Evolutionary conservation across 2,797 vertebrate species (phyloP), one percentile per base, ranked within the genome.

Genomic region (Coendou prehensilis): DNA sequence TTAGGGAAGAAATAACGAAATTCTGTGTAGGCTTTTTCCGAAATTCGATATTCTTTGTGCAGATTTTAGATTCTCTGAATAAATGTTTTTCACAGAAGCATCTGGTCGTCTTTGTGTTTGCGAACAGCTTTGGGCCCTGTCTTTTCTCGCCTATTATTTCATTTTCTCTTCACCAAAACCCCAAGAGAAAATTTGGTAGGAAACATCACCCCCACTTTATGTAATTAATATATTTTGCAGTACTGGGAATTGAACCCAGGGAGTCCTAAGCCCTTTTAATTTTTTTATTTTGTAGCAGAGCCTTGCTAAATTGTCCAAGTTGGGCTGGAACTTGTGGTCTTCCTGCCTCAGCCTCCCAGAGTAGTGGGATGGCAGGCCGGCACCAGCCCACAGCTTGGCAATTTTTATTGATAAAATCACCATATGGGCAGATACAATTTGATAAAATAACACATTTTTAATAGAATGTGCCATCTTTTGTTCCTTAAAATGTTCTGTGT

Each of bases 21-120:
- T 89, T 87, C 97, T 97, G 96, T 98, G 97, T 97, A 98, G 98
- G 98, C 97, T 88, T 98, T 98, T 98, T 98, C 97, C 98, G 98
- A 98, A 98, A 98, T 98, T 99, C 98, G 98, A 97, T 95, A 87
- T 95, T 98, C 96, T 99, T 98, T 99, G 99, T 99, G 98, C 99
- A 98, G 98, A 96, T 91, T 98, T 86, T 97, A 98, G 98, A 98
- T 97, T 98, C 94, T 98, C 97, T 96, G 98, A 98, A 99, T 99
- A 99, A 99, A 98, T 97, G 97, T 96, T 96, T 98, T 97, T 98
- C 98, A 98, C 97, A 97, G 97, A 98, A 95, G 63, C 61, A 50
- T 71, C 50, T 17, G 22, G 8, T 56, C 20, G 50, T 78, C 80
- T n/a, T 78, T 82, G 59, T 88, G 9, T 93, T 91, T 57, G 59